A percentile compares a stretch with the other conserved stretches of the same genome.
Conservation (phyloP, 2,113 vertebrate species). For the Corythaeola cristata region DNA sequence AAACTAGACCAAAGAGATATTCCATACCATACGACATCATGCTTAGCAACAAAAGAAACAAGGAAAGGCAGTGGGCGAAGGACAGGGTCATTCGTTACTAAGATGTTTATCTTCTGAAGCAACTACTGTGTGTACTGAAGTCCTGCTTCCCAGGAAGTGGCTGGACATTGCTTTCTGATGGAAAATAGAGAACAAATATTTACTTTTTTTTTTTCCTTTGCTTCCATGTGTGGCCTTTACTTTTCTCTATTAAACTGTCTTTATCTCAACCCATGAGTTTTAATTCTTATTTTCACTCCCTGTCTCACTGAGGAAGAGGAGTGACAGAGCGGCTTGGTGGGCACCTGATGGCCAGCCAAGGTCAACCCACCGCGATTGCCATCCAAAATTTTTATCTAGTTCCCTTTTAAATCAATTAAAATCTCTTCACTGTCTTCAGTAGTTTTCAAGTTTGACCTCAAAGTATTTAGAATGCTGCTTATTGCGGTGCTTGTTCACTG, state of each 20-base stretch:
- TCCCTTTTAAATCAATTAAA: background rate
- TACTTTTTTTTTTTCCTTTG: background rate
- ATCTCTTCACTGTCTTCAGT: background rate
- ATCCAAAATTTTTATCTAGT: background rate
- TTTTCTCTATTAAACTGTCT: background rate
- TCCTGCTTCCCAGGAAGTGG: background rate
- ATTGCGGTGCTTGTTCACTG: background rate
- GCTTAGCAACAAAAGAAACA: background rate
- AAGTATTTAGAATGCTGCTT: background rate
- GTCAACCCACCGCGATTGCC: background rate
- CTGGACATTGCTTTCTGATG: background rate
- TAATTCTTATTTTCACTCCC: background rate
- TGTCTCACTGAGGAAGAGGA: background rate
- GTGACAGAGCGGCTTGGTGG: no score
- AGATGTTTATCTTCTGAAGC: background rate
- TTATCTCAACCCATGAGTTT: background rate
- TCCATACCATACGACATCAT: background rate
- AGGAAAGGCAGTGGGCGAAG: background rate
- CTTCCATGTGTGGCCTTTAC: accelerated
- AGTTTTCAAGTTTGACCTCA: background rate
- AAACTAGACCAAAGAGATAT: background rate
- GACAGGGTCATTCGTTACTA: background rate
- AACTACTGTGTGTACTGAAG: background rate
- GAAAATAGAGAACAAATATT: background rate
- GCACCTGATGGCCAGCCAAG: background rate